Evolutionary conservation across 2,797 vertebrate species (phyloP).

Genomic region (Furcifer pardalis): DNA sequence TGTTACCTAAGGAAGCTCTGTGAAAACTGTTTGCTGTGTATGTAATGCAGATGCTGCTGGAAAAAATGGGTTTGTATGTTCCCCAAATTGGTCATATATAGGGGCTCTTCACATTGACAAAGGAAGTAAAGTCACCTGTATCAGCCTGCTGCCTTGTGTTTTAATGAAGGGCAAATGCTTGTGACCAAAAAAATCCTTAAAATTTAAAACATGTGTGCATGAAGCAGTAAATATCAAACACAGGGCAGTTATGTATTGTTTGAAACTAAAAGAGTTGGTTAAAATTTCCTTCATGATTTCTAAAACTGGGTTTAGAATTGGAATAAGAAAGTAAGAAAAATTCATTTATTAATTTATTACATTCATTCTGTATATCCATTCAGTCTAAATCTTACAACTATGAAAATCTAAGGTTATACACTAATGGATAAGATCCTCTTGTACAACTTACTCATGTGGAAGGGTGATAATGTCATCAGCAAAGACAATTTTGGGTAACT

Average conservation of each 20-base stretch:
- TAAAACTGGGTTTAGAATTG: neutral
- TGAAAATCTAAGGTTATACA: constrained; percentile 20
- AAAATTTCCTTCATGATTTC: neutral
- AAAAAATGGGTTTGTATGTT: neutral
- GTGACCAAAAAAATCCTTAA: neutral
- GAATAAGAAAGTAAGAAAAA: neutral
- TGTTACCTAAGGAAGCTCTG: neutral
- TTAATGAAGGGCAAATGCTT: neutral
- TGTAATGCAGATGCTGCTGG: neutral
- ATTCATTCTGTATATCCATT: constrained; percentile 20
- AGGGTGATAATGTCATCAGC: too few relatives aligned
- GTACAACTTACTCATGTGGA: too few relatives aligned
- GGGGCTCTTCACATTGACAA: neutral
- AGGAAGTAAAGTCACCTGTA: neutral
- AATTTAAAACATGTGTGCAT: neutral
- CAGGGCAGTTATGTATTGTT: neutral
- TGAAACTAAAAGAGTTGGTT: neutral
- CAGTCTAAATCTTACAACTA: constrained; percentile 12
- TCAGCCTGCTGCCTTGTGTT: neutral
- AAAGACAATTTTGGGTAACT: too few relatives aligned
- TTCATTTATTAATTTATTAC: neutral
- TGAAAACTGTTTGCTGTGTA: neutral
- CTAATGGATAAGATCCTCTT: neutral
- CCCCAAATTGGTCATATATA: neutral
- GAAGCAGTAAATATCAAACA: neutral